These are phyloP conservation scores for Drosophila kuntzei DNA, from an alignment of 2,888 invertebrate genomes.

Conservation along the genomic window DNA sequence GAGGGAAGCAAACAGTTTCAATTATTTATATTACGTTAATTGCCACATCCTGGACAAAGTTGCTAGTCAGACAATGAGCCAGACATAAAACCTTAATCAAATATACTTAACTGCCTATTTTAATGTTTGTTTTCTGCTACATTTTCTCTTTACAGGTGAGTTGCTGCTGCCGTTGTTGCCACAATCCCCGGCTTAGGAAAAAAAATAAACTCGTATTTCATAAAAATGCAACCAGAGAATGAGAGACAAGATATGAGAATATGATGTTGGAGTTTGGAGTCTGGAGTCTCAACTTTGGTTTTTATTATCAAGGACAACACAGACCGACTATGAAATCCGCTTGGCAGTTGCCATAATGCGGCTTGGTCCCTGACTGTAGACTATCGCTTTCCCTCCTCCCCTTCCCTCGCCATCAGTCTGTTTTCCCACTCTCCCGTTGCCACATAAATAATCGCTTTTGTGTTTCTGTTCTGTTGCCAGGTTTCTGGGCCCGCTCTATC, in stretches of 20 bases:
- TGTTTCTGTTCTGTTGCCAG: conserved; percentile 39
- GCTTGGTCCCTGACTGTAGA: not conserved
- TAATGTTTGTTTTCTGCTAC: conserved; percentile 72
- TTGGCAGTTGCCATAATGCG: conserved; percentile 40
- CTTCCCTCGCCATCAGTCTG: not conserved
- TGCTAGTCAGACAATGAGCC: conserved; percentile 54
- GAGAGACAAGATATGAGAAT: conserved; percentile 31
- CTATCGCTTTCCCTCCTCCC: conserved; percentile 6
- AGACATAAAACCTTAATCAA: conserved; percentile 71
- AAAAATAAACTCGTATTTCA: conserved; percentile 55
- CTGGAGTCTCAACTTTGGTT: conserved; percentile 51
- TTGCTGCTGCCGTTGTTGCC: conserved; percentile 48
- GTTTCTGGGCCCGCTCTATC: conserved; percentile 19
- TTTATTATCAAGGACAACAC: conserved; percentile 73
- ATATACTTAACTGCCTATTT: conserved; percentile 69
- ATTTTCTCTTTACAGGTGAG: conserved; percentile 74
- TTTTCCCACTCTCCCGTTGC: not conserved
- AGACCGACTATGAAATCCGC: conserved; percentile 22
- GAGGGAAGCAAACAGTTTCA: conserved; percentile 44
- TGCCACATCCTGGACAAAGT: conserved; percentile 41
- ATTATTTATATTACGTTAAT: conserved; percentile 64
- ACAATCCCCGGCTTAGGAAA: conserved; percentile 26
- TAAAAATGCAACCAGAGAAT: conserved; percentile 55
- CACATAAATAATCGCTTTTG: conserved; percentile 75
- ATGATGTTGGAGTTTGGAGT: conserved; percentile 32